Conservation (phyloP, 2,113 vertebrate genomes). For the Pachycephala philippinensis region DNA sequence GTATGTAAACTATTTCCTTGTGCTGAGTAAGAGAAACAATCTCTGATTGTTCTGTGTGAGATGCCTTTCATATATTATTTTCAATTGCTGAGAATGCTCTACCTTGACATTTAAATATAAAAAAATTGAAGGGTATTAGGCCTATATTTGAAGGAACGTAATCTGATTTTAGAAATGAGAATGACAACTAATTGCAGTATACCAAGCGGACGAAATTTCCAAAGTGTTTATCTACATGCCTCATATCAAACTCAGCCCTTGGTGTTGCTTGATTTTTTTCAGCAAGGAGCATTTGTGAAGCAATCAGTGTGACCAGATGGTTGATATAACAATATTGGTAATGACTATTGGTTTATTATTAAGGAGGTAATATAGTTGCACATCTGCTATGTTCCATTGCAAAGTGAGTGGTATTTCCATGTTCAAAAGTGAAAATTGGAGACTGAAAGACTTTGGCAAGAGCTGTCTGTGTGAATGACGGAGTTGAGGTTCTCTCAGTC, state of each 20-base stretch:
- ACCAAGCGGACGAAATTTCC: neutral
- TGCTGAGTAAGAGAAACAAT: neutral
- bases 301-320: neutral
- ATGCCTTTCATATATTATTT: neutral
- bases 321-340: neutral
- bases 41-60: neutral
- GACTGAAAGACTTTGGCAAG: neutral
- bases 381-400: neutral
- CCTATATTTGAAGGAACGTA: neutral
- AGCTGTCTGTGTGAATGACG: neutral
- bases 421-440: neutral
- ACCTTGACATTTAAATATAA: neutral
- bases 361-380: neutral
- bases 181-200: neutral
- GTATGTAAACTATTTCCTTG: neutral
- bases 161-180: neutral
- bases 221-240: neutral
- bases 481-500: neutral
- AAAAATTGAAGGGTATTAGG: neutral
- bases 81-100: neutral
- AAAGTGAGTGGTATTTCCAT: neutral
- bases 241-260: neutral
- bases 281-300: neutral
- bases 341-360: neutral
- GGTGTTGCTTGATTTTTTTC: neutral